Evolutionary conservation across 2,888 invertebrate genomes (phyloP).

Genomic region (Lasius platythorax): DNA sequence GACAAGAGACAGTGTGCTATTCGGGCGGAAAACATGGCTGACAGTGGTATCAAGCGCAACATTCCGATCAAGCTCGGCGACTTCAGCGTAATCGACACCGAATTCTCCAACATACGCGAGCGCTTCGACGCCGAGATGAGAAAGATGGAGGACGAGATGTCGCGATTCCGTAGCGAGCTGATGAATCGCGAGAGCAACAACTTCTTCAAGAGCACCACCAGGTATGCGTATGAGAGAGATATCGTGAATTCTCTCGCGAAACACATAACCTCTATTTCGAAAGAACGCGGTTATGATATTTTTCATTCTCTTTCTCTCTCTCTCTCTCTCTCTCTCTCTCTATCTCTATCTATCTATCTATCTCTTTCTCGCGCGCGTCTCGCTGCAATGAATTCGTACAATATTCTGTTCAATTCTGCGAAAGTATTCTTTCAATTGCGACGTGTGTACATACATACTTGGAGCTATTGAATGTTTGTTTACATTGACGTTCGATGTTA

Average conservation of each 20-base stretch:
- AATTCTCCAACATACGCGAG: slow-evolving; percentile 97
- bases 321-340: too few species aligned
- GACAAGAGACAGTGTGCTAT: slow-evolving; percentile 56
- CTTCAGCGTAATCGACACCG: slow-evolving; percentile 98
- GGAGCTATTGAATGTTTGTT: not conserved
- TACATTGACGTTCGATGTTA: not conserved
- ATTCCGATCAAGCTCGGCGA: slow-evolving; percentile 97
- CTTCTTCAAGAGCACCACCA: slow-evolving; percentile 95
- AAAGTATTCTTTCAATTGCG: not conserved
- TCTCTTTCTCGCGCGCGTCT: not conserved
- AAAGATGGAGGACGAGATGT: slow-evolving; percentile 99
- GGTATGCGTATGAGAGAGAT: slow-evolving; percentile 87
- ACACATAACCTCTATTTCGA: not conserved
- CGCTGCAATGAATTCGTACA: not conserved
- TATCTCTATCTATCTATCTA: too few species aligned
- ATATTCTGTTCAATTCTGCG: not conserved
- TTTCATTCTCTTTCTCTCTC: not conserved
- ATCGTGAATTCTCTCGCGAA: slow-evolving; percentile 81
- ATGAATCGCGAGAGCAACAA: slow-evolving; percentile 97
- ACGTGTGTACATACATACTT: too few species aligned
- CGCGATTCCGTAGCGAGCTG: slow-evolving; percentile 96
- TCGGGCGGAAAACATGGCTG: slow-evolving; percentile 89
- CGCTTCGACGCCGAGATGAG: slow-evolving; percentile 98
- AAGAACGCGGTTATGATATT: not conserved
- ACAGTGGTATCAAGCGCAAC: slow-evolving; percentile 94